phyloP scores from a whole-genome alignment of 2,797 vertebrate species.

The Acanthornis magna region DNA sequence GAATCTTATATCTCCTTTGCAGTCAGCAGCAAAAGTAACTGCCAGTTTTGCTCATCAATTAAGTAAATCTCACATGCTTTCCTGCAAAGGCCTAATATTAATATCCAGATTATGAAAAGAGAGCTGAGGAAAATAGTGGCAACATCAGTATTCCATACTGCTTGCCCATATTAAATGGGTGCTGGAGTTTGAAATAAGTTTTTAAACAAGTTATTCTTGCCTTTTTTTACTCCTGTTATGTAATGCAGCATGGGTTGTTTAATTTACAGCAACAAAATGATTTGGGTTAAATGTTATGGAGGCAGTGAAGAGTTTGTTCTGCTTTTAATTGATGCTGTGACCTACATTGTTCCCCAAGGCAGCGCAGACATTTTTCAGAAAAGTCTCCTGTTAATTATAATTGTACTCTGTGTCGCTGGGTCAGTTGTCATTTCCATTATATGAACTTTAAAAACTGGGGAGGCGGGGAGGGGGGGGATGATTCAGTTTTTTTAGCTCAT shows the following conservation, averaged over 20 bases:
- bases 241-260: not conserved
- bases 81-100: not conserved
- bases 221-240: not conserved
- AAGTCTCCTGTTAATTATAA: slow-evolving; percentile 60
- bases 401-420: slow-evolving; percentile 31
- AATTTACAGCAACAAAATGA: not conserved
- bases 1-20: not conserved
- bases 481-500: not conserved
- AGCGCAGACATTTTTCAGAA: slow-evolving; percentile 32
- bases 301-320: slow-evolving; percentile 36
- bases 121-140: not conserved
- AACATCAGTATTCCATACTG: not conserved
- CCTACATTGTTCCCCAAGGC: slow-evolving; percentile 46
- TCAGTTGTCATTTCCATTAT: slow-evolving; percentile 61
- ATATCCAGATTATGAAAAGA: not conserved
- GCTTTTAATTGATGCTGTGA: slow-evolving; percentile 55
- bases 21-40: not conserved
- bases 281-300: slow-evolving; percentile 41
- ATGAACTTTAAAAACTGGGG: slow-evolving; percentile 26
- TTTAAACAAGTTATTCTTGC: not conserved
- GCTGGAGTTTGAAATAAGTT: not conserved
- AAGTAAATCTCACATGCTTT: not conserved
- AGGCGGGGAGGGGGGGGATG: not conserved
- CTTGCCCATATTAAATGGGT: not conserved
- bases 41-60: not conserved